Base-by-base conservation (phyloP, 2,888 invertebrate genomes). In the Pollenia angustigena region DNA sequence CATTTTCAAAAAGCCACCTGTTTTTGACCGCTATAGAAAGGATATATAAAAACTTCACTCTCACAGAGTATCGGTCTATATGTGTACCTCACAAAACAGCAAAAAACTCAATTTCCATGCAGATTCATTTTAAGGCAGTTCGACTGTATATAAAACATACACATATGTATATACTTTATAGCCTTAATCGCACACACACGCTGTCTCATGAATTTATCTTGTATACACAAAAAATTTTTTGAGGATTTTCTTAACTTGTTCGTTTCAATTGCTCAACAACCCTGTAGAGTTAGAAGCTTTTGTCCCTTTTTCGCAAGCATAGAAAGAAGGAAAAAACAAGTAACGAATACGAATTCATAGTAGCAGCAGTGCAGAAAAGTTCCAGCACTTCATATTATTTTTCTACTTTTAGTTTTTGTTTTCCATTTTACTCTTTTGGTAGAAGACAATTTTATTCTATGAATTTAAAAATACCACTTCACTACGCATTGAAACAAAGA, bases 401-500 rank as follows among this genome's bases (percentile, higher is more conserved):
- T 66, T 76, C 75, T 42, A 84, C 18, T 52, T 81, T 66, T 76
- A 44, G 32, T 52, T 79, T 42, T 60, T 18, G 2, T 72, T 72
- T 23, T 60, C 4, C 48, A 58, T 64, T 40, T 48, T 32, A 32
- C 10, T 58, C 54, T 74, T 23, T 71, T 44, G 46, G n/a, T n/a
- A 66, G 54, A 69, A 62, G 72, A 84, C 72, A 74, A 81, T 78
- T 75, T 84, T 32, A 32, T 32, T 64, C 60, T 78, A 81, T 81
- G 81, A 81, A 72, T 81, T 68, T 18, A 48, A 84, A 76, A 72
- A 62, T 16, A 60, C 46, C 78, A 78, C 76, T 85, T 81, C 23
- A 69, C 68, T 80, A 64, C 79, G 87, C 81, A 85, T 76, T 81
- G 71, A 88, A 87, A 88, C 86, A 88, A 88, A 88, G 87, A 88